Conservation (phyloP, 2,888 invertebrate genomes). For the Eilema sororculum region DNA sequence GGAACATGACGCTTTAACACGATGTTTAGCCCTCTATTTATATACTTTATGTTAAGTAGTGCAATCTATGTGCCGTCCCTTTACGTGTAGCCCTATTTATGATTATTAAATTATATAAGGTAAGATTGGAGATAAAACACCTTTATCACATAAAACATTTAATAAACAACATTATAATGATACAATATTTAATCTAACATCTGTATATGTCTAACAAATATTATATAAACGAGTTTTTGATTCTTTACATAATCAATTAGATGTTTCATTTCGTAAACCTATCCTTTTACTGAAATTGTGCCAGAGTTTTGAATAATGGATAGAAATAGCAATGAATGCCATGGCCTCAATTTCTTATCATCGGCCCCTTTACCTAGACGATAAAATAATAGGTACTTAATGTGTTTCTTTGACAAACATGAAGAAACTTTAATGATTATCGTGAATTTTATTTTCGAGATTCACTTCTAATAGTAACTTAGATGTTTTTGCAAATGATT, state of each 20-base stretch:
- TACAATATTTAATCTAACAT: conserved; percentile 45
- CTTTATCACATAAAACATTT: conserved; percentile 55
- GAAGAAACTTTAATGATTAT: neutral
- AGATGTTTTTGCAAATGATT: neutral
- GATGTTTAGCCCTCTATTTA: too few species aligned
- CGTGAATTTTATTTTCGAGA: neutral
- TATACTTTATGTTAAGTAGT: neutral
- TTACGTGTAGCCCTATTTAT: neutral
- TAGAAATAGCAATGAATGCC: neutral
- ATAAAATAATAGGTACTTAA: neutral
- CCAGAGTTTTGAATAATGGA: neutral
- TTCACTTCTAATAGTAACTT: conserved; percentile 4
- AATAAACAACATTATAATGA: conserved; percentile 53
- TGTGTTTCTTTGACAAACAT: neutral
- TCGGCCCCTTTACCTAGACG: neutral
- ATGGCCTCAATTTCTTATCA: neutral
- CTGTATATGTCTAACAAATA: conserved; percentile 25
- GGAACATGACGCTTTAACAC: too few species aligned
- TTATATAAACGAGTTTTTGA: neutral
- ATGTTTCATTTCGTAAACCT: conserved; percentile 2
- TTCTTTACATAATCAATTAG: neutral
- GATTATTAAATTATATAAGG: neutral
- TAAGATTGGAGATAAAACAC: conserved; percentile 23
- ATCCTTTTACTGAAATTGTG: neutral
- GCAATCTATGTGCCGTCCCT: neutral